A percentile compares a stretch with the other conserved stretches of the same genome.
These are phyloP conservation scores for Porites cylindrica DNA, from an alignment of 92 coral and sea anemone species.

Conservation along the genomic window DNA sequence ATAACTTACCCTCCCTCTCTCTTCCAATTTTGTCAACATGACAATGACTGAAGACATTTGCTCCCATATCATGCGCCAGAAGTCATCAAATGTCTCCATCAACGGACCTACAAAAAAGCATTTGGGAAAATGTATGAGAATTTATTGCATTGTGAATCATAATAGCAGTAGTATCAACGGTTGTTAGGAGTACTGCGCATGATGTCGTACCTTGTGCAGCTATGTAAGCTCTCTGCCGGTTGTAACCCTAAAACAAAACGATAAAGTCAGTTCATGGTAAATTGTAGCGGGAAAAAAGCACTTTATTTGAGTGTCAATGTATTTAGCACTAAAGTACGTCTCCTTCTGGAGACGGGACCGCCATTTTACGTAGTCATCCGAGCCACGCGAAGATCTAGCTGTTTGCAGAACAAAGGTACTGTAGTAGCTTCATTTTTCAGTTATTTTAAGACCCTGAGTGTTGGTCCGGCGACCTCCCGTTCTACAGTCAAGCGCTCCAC, in stretches of 20 bases:
- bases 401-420: no score
- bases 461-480: no score
- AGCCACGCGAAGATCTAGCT: no score
- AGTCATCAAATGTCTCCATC: slow-evolving; percentile 96
- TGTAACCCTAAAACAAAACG: slow-evolving; percentile 76
- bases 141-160: no score
- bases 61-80: slow-evolving; percentile 99
- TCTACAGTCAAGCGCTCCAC: no score
- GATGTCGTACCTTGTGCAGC: slow-evolving; percentile 77
- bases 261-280: background rate
- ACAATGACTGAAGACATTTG: slow-evolving; percentile 90
- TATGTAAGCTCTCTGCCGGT: slow-evolving; percentile 78
- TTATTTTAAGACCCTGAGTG: no score
- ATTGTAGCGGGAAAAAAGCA: background rate
- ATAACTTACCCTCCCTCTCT: slow-evolving; percentile 89
- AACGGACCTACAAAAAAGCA: slow-evolving; percentile 77
- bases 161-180: background rate
- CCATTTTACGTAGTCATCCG: no score
- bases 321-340: no score
- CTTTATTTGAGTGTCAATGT: no score
- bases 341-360: no score
- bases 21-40: slow-evolving; percentile 96
- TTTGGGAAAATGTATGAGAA: no score
- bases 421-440: no score
- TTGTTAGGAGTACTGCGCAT: background rate